A percentile compares a stretch with the other conserved stretches of the same genome.
phyloP scores from a whole-genome alignment of 1,140 invertebrate species.

The Venustaconcha ellipsiformis region DNA sequence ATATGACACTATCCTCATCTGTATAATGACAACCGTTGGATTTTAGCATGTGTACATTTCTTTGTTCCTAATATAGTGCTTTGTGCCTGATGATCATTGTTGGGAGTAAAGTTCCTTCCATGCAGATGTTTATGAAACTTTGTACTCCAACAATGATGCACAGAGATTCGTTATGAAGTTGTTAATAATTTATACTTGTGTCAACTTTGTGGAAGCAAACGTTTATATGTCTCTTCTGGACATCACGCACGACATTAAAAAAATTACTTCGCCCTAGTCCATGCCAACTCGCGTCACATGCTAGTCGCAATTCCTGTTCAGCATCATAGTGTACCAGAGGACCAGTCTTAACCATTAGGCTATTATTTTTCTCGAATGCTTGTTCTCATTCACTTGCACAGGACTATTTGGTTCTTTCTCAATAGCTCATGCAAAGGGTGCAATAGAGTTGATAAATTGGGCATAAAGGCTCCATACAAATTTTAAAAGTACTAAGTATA shows the following conservation, averaged over 20 bases:
- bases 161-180: slow-evolving; percentile 70
- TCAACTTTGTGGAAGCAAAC: slow-evolving; percentile 68
- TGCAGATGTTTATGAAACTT: slow-evolving; percentile 68
- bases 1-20: not conserved
- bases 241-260: slow-evolving; percentile 65
- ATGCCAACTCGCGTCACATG: slow-evolving; percentile 70
- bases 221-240: slow-evolving; percentile 63
- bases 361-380: slow-evolving; percentile 27
- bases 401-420: slow-evolving; percentile 23
- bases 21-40: slow-evolving; percentile 38
- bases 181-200: slow-evolving; percentile 66
- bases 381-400: slow-evolving; percentile 21
- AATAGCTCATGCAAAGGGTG: slow-evolving; percentile 32
- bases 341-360: slow-evolving; percentile 24
- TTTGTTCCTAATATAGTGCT: slow-evolving; percentile 60
- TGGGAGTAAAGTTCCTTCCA: slow-evolving; percentile 48
- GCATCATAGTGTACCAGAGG: slow-evolving; percentile 35
- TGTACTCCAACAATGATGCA: slow-evolving; percentile 63
- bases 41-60: slow-evolving; percentile 52
- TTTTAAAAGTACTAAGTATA: slow-evolving; percentile 37
- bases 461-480: slow-evolving; percentile 36
- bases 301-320: slow-evolving; percentile 40
- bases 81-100: slow-evolving; percentile 63
- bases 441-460: slow-evolving; percentile 25
- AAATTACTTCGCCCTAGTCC: slow-evolving; percentile 70